Evolutionary conservation across 1,140 invertebrate genomes (phyloP), one percentile per base, ranked within the genome.

Genomic region (Drosophila suzukii): DNA sequence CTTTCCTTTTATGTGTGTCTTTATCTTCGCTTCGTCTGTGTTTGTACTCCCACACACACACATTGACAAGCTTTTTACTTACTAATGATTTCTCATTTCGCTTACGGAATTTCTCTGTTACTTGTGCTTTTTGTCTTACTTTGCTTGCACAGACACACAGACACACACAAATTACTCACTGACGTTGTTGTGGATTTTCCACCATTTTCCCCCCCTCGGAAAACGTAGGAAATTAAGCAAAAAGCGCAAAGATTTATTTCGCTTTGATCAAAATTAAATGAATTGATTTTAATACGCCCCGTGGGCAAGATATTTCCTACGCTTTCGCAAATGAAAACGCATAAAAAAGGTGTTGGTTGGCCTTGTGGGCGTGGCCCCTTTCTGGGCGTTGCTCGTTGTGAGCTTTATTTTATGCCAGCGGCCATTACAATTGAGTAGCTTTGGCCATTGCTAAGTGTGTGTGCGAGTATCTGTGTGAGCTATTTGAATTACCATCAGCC

Each of bases 71-170:
- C 79, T 83, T 88, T 88, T 86, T 88, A 86, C 83, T 86, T 86
- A 89, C 84, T 89, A 89, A 89, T 89, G 84, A 89, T 89, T 89
- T 89, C 84, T 89, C 84, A 89, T 89, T 89, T 89, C 84, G 84
- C 77, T 89, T 89, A 84, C 73, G 70, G 80, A 84, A 84, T 84
- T 84, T 88, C 84, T 68, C 61, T 75, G 70, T 60, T 86, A 88
- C 79, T 83, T 88, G 83, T 66, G 75, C 83, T 86, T 88, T 86
- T 88, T 88, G 83, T 86, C 84, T 86, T 88, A 79, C 79, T 77
- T 61, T 76, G 75, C 71, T 7, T 3, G 24, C 38, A 27, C 62
- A 49, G 39, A 39, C n/a, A 44, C 41, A 61, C 47, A 36, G 39
- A 11, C 38, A 20, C 20, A 10, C 41, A 41, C 79, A 43, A 88